A percentile compares a stretch with the other conserved stretches of the same genome.
These are phyloP conservation scores for Galagoides demidoff DNA, from an alignment of 2,797 vertebrate species.

Conservation along the genomic window DNA sequence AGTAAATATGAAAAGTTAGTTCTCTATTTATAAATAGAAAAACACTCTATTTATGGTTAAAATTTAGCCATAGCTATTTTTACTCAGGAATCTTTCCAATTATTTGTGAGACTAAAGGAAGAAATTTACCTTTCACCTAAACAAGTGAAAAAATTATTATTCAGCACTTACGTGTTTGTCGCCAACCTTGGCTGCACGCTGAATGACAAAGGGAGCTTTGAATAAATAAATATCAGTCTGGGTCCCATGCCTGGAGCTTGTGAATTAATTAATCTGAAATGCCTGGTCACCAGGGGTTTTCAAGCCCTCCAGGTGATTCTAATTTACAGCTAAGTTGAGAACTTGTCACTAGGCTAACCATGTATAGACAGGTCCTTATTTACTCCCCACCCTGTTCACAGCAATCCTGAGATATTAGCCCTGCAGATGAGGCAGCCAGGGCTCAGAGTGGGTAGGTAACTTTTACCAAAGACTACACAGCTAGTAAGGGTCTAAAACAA, in stretches of 20 bases:
- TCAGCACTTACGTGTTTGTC: not conserved
- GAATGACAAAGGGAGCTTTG: not conserved
- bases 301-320: not conserved
- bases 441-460: not conserved
- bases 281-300: not conserved
- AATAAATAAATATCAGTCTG: not conserved
- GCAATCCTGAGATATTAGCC: not conserved
- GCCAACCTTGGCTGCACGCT: not conserved
- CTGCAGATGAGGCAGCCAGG: not conserved
- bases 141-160: conserved; percentile 34
- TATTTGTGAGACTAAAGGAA: not conserved
- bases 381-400: not conserved
- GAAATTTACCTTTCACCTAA: conserved; percentile 24
- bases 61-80: conserved; percentile 1
- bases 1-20: conserved; percentile 21
- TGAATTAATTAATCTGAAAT: not conserved
- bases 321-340: not conserved
- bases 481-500: not conserved
- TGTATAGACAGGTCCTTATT: not conserved
- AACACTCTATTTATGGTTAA: conserved; percentile 4
- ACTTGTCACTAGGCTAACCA: not conserved
- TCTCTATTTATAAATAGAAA: conserved; percentile 24
- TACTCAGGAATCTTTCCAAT: conserved; percentile 40
- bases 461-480: not conserved
- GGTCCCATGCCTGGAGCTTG: not conserved